Conservation (phyloP, 53 echinoderm and acorn worm genomes). For the Echinometra lucunter region DNA sequence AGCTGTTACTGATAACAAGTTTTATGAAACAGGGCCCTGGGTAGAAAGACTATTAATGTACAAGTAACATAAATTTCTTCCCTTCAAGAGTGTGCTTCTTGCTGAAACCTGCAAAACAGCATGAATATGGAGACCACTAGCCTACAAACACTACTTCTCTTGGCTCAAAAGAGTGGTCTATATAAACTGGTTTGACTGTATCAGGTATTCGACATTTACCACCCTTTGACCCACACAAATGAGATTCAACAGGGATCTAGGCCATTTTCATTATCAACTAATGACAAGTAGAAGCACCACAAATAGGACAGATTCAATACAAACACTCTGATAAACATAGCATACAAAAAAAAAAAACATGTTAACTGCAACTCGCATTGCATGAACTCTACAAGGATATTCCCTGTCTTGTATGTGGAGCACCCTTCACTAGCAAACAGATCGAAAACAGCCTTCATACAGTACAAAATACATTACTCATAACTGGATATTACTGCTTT, state of each 20-base stretch:
- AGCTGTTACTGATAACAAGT: no score
- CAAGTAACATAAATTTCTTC: no score
- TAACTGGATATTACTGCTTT: not conserved
- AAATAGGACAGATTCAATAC: conserved; percentile 25
- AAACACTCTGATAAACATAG: not conserved
- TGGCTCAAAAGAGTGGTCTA: not conserved
- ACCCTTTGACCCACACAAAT: not conserved
- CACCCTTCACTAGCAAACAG: not conserved
- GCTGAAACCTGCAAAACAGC: no score
- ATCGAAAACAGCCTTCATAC: not conserved
- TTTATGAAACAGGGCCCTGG: no score
- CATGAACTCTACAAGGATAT: not conserved
- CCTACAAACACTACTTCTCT: not conserved
- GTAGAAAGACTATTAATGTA: no score
- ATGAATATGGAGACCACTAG: not conserved
- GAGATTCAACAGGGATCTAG: not conserved
- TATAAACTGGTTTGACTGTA: not conserved
- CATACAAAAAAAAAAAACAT: not conserved
- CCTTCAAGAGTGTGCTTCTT: no score
- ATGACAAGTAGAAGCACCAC: conserved; percentile 25
- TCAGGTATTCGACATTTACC: not conserved
- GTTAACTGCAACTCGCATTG: conserved; percentile 11
- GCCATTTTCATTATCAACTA: not conserved
- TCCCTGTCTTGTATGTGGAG: not conserved
- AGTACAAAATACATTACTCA: not conserved